Conservation (phyloP, 2,888 invertebrate genomes). For the Ennomos quercinarius region DNA sequence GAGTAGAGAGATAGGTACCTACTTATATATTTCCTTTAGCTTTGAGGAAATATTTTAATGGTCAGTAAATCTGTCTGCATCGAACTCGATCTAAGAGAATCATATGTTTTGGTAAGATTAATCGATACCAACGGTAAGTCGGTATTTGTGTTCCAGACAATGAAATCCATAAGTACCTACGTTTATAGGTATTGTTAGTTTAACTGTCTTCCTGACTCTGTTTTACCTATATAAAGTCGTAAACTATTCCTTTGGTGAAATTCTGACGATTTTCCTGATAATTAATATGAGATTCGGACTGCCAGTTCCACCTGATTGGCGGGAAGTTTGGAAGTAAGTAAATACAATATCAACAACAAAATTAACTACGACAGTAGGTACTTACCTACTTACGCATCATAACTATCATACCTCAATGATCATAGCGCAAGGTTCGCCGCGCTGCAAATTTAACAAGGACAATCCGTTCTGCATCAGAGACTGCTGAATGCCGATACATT, state of each 20-base stretch:
- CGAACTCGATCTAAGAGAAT: neutral
- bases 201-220: too few species aligned
- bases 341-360: too few species aligned
- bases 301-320: constrained; percentile 52
- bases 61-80: constrained; percentile 15
- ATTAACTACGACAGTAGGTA: constrained; percentile 30
- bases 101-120: too few species aligned
- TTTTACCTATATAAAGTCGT: neutral
- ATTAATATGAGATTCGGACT: constrained; percentile 15
- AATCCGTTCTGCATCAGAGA: constrained; percentile 69
- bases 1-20: neutral
- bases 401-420: too few species aligned
- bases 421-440: too few species aligned
- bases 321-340: constrained; percentile 42
- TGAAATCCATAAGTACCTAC: too few species aligned
- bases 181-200: too few species aligned
- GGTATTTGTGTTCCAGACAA: too few species aligned
- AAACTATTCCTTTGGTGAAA: constrained; percentile 8
- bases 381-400: too few species aligned
- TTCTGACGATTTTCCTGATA: constrained; percentile 25
- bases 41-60: constrained; percentile 19
- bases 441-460: constrained; percentile 73
- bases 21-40: constrained; percentile 11
- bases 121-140: too few species aligned
- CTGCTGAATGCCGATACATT: constrained; percentile 62